A percentile compares a stretch with the other conserved stretches of the same genome.
These are phyloP conservation scores for Pegoplata infirma DNA, from an alignment of 2,888 invertebrate genomes.

Conservation along the genomic window DNA sequence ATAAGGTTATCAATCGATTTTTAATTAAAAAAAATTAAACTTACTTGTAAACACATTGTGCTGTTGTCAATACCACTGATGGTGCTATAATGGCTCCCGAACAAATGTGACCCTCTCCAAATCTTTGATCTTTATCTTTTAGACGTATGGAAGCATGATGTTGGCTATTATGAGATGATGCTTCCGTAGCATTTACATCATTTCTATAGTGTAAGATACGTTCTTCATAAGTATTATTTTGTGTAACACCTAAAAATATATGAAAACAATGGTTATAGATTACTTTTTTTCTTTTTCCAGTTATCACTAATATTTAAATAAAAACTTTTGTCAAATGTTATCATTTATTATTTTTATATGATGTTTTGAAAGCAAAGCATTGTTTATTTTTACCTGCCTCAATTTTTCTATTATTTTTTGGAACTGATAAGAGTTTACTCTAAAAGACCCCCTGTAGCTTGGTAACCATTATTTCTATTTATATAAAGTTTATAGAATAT, in stretches of 20 bases:
- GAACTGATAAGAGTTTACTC: slow-evolving; percentile 5
- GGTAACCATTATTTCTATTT: neutral
- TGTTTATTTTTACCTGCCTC: slow-evolving; percentile 22
- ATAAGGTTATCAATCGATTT: too few species aligned
- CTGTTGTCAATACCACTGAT: slow-evolving; percentile 73
- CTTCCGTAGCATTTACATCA: slow-evolving; percentile 47
- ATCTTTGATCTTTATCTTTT: slow-evolving; percentile 66
- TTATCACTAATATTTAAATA: slow-evolving; percentile 1
- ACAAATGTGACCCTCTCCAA: slow-evolving; percentile 75
- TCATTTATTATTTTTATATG: neutral
- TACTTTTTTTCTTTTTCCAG: neutral
- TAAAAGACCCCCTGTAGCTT: slow-evolving; percentile 12
- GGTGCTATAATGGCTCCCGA: slow-evolving; percentile 73
- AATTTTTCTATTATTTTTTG: neutral
- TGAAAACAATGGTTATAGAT: neutral
- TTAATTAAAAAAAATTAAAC: slow-evolving; percentile 41
- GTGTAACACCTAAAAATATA: slow-evolving; percentile 42
- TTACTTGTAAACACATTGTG: slow-evolving; percentile 72
- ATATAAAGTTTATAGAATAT: neutral
- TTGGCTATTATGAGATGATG: slow-evolving; percentile 36
- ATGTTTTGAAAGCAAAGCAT: neutral
- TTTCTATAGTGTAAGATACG: slow-evolving; percentile 13
- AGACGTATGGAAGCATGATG: slow-evolving; percentile 75
- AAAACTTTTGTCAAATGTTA: neutral
- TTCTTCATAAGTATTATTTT: slow-evolving; percentile 46